Base-by-base conservation (phyloP, 2,797 vertebrate genomes). In the Geotria australis region DNA sequence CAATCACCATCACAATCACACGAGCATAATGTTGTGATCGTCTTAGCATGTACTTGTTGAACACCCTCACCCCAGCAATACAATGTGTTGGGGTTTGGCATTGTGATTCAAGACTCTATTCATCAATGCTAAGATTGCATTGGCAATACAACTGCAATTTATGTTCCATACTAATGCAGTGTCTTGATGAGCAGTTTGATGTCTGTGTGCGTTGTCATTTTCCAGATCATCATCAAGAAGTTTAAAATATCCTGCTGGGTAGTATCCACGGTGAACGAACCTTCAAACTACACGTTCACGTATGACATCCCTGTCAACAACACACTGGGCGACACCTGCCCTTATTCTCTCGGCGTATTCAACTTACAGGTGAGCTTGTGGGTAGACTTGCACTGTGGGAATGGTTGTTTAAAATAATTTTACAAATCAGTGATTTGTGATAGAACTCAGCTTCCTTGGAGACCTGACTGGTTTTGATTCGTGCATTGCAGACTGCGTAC, bases 191-290 rank as follows among this genome's bases (percentile, higher is more conserved):
- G 4, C 24, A 24, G 24, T 38, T 38, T 38, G n/a, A n/a, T n/a
- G 24, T 38, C 4, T 24, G 24, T 38, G 24, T 38, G 24, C 24
- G 38, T 38, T 38, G 38, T 38, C 24, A 2, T 64, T 57, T 67
- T 65, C 57, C 62, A 96, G 89, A 83, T 94, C 60, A 79, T 94
- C 72, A 91, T 84, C 65, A 86, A 94, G 70, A 85, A 73, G 69
- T 89, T 85, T 72, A 74, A 79, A 64, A 77, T 86, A 57, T 2
- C 67, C 3, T 96, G 83, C 62, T 65, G 65, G 10, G 57, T 47
- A 58, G 0, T 10, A 56, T 63, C 24, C 24, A 38, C 24, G 45
- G 60, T 61, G 60, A 64, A 53, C 64, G 66, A 59, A 58, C 56
- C 59, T 78, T 75, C 67, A 70, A 24, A 5, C 24, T 38, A 38